These are phyloP conservation scores for Lethenteron camtschaticum DNA, from an alignment of 2,113 vertebrate species.

Conservation along the genomic window DNA sequence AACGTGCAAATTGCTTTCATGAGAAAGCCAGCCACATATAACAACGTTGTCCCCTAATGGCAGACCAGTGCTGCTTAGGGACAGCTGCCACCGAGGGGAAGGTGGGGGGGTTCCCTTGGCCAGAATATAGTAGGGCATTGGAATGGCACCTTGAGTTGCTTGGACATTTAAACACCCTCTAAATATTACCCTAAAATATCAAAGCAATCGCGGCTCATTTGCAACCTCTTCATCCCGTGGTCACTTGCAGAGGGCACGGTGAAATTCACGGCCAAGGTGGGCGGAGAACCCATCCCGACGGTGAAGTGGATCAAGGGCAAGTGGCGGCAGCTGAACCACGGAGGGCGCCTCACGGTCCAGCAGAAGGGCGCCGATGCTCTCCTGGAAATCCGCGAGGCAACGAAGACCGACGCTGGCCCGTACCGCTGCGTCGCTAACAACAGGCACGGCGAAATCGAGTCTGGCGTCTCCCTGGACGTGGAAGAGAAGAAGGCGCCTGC, in stretches of 20 bases:
- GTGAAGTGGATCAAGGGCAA: constrained; percentile 98
- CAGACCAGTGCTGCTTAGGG: too few relatives aligned
- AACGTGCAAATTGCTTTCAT: too few relatives aligned
- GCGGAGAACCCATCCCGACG: constrained; percentile 77
- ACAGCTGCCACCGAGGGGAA: too few relatives aligned
- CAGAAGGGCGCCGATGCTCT: constrained; percentile 65
- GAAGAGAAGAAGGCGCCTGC: constrained; percentile 44
- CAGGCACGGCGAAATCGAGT: constrained; percentile 67
- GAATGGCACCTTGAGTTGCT: too few relatives aligned
- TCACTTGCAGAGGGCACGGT: constrained; percentile 46
- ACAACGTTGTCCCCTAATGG: too few relatives aligned
- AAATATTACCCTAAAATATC: too few relatives aligned
- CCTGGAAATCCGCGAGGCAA: constrained; percentile 54
- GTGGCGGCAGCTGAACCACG: constrained; percentile 86
- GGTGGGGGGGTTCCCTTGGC: too few relatives aligned
- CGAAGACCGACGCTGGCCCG: constrained; percentile 58
- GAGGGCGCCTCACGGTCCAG: constrained; percentile 53
- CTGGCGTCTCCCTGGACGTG: constrained; percentile 43
- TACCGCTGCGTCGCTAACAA: constrained; percentile 67
- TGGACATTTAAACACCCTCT: too few relatives aligned
- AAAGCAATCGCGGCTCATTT: too few relatives aligned
- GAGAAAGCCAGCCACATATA: too few relatives aligned
- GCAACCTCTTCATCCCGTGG: constrained; percentile 4
- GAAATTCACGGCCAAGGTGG: constrained; percentile 86
- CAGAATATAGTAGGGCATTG: too few relatives aligned